Base-by-base conservation (phyloP, 2,113 vertebrate species). In the Apistogramma diplotaenia region DNA sequence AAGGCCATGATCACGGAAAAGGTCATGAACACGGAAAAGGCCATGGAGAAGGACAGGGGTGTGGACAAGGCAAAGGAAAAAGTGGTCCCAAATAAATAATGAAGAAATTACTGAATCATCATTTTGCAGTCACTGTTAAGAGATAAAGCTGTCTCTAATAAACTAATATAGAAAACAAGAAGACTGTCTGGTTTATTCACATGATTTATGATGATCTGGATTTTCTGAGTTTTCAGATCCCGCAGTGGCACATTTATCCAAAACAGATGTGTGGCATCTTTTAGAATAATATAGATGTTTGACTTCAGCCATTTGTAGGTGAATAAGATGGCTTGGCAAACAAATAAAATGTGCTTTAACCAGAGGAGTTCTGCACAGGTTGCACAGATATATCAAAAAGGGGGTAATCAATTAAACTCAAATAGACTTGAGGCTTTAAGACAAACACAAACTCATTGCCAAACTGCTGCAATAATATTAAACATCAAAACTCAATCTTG, bases 111-210 rank as follows among this genome's bases (percentile, higher is more conserved):
- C 55, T 51, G 10, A 55, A 6, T 56, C 3, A 2, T 2, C 2
- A 27, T 27, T 76, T 27, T 59, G 29, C 72, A 15, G 18, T 74
- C 54, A 55, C 10, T 84, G n/a, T 74, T 33, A 27, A 59, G 18
- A 75, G 46, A 81, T 16, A 19, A 77, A 54, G 33, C 33, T 10
- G 75, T 59, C 6, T 46, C 6, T 3, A 80, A 77, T 75, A 85
- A 86, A 88, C 3, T 19, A 11, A 74, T 61, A 5, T 6, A n/a
- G 3, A 72, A 79, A 78, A 58, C 21, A 3, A n/a, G 2, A 49
- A 56, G 5, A n/a, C 35, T 76, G 55, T 18, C 53, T 62, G 19
- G 3, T 65, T 72, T 54, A 16, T 85, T 78, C 12, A 40, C 56
- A 33, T 74, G 46, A 33, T 16, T 27, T 13, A 53, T 2, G 40